Conservation (phyloP, 2,888 invertebrate species). For the Hesperia comma region DNA sequence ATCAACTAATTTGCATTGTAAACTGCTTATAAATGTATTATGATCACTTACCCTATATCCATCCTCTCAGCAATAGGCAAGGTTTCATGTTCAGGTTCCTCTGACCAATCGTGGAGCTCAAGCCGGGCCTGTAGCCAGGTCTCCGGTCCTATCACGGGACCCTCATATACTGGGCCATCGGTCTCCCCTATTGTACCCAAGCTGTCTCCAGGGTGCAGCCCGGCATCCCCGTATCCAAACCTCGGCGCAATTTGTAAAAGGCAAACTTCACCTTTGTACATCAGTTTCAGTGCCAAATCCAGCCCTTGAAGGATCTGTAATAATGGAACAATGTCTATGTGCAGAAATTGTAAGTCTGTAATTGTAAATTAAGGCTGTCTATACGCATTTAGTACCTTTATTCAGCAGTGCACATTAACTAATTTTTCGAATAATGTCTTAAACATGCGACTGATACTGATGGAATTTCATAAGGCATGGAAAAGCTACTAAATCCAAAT, state of each 20-base stretch:
- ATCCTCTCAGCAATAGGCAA: constrained; percentile 87
- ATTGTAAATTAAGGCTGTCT: too few relatives aligned
- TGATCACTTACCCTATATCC: constrained; percentile 87
- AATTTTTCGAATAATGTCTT: too few relatives aligned
- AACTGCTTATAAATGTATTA: not conserved
- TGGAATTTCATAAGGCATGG: too few relatives aligned
- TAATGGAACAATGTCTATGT: not conserved
- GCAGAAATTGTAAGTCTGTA: too few relatives aligned
- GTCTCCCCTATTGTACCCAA: constrained; percentile 68
- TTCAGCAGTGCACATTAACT: too few relatives aligned
- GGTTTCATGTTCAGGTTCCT: constrained; percentile 87
- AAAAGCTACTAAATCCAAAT: too few relatives aligned
- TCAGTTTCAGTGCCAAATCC: constrained; percentile 92
- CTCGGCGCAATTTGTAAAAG: constrained; percentile 89
- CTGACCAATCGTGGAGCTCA: constrained; percentile 87
- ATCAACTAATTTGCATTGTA: constrained; percentile 2
- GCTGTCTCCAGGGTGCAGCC: constrained; percentile 82
- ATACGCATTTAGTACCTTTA: too few relatives aligned
- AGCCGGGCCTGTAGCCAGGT: constrained; percentile 88
- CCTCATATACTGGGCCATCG: constrained; percentile 62
- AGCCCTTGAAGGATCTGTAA: constrained; percentile 88
- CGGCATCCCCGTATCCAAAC: constrained; percentile 92
- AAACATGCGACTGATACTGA: too few relatives aligned
- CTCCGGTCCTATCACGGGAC: constrained; percentile 86
- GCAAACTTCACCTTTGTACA: constrained; percentile 92